phyloP scores from a whole-genome alignment of 2,888 invertebrate genomes.

The Mimas tiliae region DNA sequence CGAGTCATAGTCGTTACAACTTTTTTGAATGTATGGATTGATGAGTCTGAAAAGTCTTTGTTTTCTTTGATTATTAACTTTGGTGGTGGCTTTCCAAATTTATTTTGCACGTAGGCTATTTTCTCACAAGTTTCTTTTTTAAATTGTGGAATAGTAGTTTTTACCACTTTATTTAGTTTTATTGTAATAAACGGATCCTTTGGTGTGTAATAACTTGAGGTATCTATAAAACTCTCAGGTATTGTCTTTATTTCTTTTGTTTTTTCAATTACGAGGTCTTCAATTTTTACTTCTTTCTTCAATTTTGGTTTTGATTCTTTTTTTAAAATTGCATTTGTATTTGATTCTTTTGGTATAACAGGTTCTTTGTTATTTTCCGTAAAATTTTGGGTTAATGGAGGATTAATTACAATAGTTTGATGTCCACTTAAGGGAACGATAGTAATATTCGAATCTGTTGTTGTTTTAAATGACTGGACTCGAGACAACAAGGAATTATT shows the following conservation, averaged over 20 bases:
- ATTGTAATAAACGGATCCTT: constrained; percentile 79
- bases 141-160: constrained; percentile 74
- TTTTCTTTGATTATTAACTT: constrained; percentile 75
- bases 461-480: constrained; percentile 78
- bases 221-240: constrained; percentile 55
- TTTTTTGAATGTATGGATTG: constrained; percentile 51
- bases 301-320: constrained; percentile 36
- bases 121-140: constrained; percentile 69
- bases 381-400: constrained; percentile 62
- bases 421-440: constrained; percentile 80
- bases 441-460: constrained; percentile 76
- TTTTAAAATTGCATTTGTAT: constrained; percentile 34
- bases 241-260: constrained; percentile 43
- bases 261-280: constrained; percentile 36
- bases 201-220: constrained; percentile 62
- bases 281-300: constrained; percentile 32
- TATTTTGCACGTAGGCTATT: constrained; percentile 61
- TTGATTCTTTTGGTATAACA: constrained; percentile 32
- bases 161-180: constrained; percentile 77
- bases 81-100: constrained; percentile 71
- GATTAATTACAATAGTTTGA: constrained; percentile 82
- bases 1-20: constrained; percentile 81
- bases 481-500: constrained; percentile 69
- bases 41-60: constrained; percentile 48
- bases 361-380: constrained; percentile 41